Conservation (phyloP, 1,140 invertebrate genomes). For the Sitodiplosis mosellana region DNA sequence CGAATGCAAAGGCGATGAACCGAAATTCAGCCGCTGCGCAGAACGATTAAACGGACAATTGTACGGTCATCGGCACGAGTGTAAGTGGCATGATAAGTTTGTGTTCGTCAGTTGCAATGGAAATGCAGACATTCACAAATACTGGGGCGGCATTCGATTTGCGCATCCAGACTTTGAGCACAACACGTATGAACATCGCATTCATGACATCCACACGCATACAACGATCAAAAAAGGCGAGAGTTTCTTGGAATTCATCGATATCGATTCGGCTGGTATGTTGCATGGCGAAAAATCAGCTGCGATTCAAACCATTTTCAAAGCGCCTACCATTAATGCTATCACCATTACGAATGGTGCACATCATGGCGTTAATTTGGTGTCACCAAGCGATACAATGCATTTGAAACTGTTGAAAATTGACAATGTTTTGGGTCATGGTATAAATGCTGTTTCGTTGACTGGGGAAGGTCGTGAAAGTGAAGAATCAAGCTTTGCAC, state of each 20-base stretch:
- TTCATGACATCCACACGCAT: constrained; percentile 63
- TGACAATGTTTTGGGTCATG: constrained; percentile 70
- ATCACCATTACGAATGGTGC: constrained; percentile 73
- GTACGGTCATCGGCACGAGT: constrained; percentile 65
- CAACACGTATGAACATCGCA: constrained; percentile 58
- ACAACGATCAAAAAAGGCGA: constrained; percentile 42
- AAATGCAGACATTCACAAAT: constrained; percentile 48
- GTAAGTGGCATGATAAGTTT: constrained; percentile 74
- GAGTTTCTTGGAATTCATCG: constrained; percentile 63
- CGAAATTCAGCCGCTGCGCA: constrained; percentile 66
- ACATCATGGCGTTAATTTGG: constrained; percentile 79
- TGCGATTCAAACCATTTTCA: constrained; percentile 74
- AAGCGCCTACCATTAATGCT: constrained; percentile 61
- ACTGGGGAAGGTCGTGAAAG: constrained; percentile 84
- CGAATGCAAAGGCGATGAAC: constrained; percentile 68
- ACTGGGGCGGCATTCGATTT: constrained; percentile 95
- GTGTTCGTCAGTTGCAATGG: constrained; percentile 83
- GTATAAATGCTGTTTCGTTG: constrained; percentile 71
- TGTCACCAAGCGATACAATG: constrained; percentile 69
- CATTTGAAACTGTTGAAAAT: constrained; percentile 52
- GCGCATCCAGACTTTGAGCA: constrained; percentile 77
- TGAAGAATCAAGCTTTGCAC: constrained; percentile 68
- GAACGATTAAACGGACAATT: constrained; percentile 77
- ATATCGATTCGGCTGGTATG: constrained; percentile 87
- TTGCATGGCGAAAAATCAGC: constrained; percentile 89